phyloP scores from a whole-genome alignment of 2,113 vertebrate genomes.

The Pterocles burchelli region DNA sequence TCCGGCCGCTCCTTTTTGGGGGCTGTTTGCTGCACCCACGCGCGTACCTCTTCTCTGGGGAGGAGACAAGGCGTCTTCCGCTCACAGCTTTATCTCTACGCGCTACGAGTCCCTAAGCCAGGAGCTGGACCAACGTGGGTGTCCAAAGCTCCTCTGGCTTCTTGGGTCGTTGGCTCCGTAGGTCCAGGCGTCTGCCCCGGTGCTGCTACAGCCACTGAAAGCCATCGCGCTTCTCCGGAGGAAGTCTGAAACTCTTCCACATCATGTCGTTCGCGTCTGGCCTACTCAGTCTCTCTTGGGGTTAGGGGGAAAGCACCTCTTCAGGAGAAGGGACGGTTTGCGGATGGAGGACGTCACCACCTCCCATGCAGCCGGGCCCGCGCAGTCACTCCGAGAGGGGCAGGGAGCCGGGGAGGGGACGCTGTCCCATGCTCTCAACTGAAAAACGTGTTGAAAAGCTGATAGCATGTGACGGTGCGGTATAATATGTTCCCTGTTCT shows the following conservation, averaged over 20 bases:
- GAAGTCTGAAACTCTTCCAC: not conserved
- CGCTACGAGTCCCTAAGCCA: not conserved
- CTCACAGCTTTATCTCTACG: accelerated
- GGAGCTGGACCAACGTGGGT: not conserved
- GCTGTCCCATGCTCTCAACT: not conserved
- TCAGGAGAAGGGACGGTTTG: not conserved
- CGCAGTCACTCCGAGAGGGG: not conserved
- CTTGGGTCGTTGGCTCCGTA: not conserved
- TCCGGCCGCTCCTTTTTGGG: not conserved
- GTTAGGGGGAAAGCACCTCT: not conserved
- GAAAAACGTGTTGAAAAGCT: not conserved
- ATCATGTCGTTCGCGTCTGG: not conserved
- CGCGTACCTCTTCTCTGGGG: not conserved
- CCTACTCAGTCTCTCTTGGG: not conserved
- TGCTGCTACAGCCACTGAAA: not conserved
- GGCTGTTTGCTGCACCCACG: not conserved
- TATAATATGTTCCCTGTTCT: not conserved
- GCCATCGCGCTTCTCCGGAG: not conserved
- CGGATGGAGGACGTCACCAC: not conserved
- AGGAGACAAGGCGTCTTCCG: not conserved
- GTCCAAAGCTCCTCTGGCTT: not conserved
- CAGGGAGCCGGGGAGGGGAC: not conserved
- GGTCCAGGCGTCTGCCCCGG: accelerated
- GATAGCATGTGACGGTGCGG: not conserved
- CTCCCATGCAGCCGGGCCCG: not conserved